These are phyloP conservation scores for Drosophila orosa DNA, from an alignment of 1,140 invertebrate genomes.

Conservation along the genomic window DNA sequence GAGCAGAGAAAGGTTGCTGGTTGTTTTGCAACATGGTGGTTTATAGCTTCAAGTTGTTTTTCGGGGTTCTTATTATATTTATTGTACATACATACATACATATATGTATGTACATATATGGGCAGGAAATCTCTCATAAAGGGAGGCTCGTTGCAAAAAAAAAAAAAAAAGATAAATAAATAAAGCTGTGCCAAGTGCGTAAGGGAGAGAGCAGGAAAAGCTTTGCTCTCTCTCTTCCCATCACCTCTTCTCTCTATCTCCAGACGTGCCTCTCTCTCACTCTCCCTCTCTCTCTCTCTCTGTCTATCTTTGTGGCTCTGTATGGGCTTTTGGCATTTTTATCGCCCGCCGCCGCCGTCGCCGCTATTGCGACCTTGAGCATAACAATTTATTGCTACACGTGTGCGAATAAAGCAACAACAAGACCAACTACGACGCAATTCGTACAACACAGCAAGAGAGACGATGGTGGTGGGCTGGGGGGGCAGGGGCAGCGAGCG, in stretches of 20 bases:
- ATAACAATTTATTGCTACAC: conserved; percentile 80
- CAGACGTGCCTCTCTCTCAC: not conserved
- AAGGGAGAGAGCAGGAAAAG: conserved; percentile 16
- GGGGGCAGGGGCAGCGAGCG: not conserved
- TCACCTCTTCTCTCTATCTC: not conserved
- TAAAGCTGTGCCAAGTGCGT: conserved; percentile 48
- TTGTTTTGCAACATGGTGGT: conserved; percentile 2
- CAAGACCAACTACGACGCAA: conserved; percentile 42
- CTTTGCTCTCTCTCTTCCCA: conserved; percentile 16
- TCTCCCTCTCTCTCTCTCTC: not conserved
- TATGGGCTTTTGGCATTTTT: conserved; percentile 44
- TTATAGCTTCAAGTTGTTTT: not conserved
- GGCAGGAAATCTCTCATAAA: conserved; percentile 59
- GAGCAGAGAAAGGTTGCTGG: not conserved
- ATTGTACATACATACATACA: not conserved
- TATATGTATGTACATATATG: not conserved
- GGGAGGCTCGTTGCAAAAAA: conserved; percentile 67
- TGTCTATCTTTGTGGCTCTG: conserved; percentile 12
- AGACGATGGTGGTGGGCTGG: conserved; percentile 16
- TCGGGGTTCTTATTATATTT: not conserved
- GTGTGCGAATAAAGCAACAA: conserved; percentile 72
- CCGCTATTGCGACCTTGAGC: conserved; percentile 72
- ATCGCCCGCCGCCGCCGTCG: conserved; percentile 27
- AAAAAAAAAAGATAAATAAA: conserved; percentile 30
- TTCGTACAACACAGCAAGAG: conserved; percentile 19